Percentiles rank a stretch among this genome's conserved stretches.
Conservation (phyloP, 30 jellyfish, hydroid and myxozoan species). For the Nemopilema nomurai region DNA sequence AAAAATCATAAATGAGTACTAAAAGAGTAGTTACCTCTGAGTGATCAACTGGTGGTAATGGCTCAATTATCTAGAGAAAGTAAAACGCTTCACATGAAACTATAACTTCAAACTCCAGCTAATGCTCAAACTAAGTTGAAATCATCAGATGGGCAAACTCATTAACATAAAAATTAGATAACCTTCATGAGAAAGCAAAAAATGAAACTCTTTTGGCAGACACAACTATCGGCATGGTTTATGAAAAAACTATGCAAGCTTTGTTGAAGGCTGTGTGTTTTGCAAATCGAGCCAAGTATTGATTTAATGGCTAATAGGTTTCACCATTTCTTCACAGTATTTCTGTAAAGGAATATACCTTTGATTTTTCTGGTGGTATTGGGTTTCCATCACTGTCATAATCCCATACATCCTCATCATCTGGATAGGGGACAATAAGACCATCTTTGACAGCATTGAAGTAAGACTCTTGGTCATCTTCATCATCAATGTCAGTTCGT, state of each 20-base stretch:
- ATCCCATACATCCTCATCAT: conserved; percentile 94
- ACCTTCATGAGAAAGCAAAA: too few species aligned
- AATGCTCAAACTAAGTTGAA: too few species aligned
- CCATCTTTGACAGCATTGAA: conserved; percentile 94
- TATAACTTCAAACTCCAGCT: not conserved
- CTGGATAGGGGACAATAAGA: conserved; percentile 88
- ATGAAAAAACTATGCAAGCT: too few species aligned
- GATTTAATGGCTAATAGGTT: too few species aligned
- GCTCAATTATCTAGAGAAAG: conserved; percentile 79
- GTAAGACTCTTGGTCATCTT: conserved; percentile 98
- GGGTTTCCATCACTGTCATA: conserved; percentile 99
- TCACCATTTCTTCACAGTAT: too few species aligned
- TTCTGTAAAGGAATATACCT: too few species aligned
- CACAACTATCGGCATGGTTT: too few species aligned
- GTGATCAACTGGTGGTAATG: conserved; percentile 93
- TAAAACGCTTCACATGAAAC: not conserved
- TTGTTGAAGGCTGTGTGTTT: too few species aligned
- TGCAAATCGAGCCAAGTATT: too few species aligned
- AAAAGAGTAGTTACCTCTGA: conserved; percentile 66
- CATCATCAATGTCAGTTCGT: conserved; percentile 89
- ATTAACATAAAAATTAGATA: too few species aligned
- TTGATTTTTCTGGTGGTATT: conserved; percentile 91
- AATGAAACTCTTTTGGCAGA: too few species aligned
- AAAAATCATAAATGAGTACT: not conserved
- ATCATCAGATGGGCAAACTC: too few species aligned